Evolutionary conservation across 2,113 vertebrate species (phyloP).

Genomic region (Rhea pennata): DNA sequence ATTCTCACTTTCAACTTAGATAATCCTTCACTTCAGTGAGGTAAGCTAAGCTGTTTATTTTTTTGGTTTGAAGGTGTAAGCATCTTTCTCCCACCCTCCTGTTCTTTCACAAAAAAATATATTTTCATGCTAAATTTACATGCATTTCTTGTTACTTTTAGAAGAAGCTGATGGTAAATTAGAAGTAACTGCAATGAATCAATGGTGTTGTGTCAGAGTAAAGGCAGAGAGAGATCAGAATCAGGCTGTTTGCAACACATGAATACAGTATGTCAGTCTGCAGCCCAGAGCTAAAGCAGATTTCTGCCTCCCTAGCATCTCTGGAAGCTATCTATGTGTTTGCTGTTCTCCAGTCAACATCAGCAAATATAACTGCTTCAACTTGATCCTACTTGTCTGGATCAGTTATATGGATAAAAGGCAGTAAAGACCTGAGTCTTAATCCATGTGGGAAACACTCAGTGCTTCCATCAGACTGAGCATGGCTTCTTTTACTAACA

Average conservation of each 20-base stretch:
- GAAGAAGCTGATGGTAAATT: background rate
- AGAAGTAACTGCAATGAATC: background rate
- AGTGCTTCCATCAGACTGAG: conserved; percentile 36
- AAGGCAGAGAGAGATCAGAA: background rate
- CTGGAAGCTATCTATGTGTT: conserved; percentile 49
- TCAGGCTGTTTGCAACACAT: conserved; percentile 25
- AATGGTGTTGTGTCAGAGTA: background rate
- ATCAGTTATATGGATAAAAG: conserved; percentile 77
- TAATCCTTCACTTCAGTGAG: background rate
- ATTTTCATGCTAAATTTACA: background rate
- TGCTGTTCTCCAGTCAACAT: conserved; percentile 55
- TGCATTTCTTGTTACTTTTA: background rate
- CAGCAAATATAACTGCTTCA: conserved; percentile 76
- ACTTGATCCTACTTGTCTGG: conserved; percentile 73
- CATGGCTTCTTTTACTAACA: conserved; percentile 54
- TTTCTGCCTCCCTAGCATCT: conserved; percentile 33
- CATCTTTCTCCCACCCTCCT: background rate
- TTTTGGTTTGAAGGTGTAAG: background rate
- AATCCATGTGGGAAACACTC: conserved; percentile 61
- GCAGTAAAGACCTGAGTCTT: conserved; percentile 64
- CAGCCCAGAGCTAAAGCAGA: conserved; percentile 25
- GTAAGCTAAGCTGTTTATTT: background rate
- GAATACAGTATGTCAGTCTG: conserved; percentile 25
- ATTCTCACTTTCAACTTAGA: background rate
- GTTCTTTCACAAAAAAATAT: background rate